A percentile compares a stretch with the other conserved stretches of the same genome.
Conservation (phyloP, 2,797 vertebrate species). For the Pantherophis alleghaniensis region DNA sequence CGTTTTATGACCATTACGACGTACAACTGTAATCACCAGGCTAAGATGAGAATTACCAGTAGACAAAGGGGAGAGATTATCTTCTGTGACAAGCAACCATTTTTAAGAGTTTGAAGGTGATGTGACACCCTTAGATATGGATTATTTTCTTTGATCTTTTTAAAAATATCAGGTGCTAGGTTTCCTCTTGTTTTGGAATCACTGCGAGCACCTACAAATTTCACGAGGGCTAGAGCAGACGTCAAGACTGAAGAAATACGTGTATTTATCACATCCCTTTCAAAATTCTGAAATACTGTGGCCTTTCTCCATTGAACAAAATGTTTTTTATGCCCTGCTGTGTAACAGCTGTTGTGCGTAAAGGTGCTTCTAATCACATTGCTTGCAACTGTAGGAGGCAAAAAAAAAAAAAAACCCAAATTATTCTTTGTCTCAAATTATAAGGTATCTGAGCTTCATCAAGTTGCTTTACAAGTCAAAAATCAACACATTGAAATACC, state of each 20-base stretch:
- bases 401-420: not conserved
- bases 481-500: not conserved
- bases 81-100: not conserved
- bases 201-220: not conserved
- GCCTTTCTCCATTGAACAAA: not conserved
- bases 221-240: not conserved
- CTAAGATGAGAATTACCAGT: not conserved
- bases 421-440: not conserved
- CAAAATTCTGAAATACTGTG: not conserved
- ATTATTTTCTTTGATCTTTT: not conserved
- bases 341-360: not conserved
- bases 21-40: not conserved
- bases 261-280: not conserved
- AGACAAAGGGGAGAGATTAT: not conserved
- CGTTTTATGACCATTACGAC: not conserved
- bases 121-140: not conserved
- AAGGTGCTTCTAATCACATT: not conserved
- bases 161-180: not conserved
- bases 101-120: not conserved
- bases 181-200: not conserved
- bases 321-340: not conserved
- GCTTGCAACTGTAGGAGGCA: not conserved
- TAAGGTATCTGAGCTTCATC: not conserved
- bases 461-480: not conserved
- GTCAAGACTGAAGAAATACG: not conserved